Evolutionary conservation across 1,140 invertebrate genomes (phyloP).

Genomic region (Trigoniulus corallinus): DNA sequence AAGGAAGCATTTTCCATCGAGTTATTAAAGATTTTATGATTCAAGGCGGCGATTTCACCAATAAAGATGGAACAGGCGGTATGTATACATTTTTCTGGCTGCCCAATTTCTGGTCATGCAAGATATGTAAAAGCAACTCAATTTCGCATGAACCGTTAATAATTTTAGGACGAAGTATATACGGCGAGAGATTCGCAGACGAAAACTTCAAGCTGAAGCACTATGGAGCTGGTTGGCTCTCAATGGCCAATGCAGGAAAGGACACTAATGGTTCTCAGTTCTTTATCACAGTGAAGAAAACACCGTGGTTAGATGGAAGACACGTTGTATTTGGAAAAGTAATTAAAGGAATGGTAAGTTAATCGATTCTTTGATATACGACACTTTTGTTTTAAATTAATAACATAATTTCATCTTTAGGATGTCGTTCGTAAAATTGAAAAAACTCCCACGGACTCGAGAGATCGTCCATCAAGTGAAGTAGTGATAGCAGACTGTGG

Average conservation of each 20-base stretch:
- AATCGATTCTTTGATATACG: no score
- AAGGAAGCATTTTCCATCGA: slow-evolving; percentile 35
- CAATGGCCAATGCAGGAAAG: slow-evolving; percentile 91
- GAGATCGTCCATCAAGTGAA: slow-evolving; percentile 46
- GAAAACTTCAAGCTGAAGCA: slow-evolving; percentile 80
- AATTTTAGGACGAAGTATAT: slow-evolving; percentile 65
- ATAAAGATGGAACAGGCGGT: slow-evolving; percentile 81
- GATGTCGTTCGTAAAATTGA: slow-evolving; percentile 71
- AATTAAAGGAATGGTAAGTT: slow-evolving; percentile 73
- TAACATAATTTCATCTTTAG: slow-evolving; percentile 19
- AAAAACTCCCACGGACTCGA: slow-evolving; percentile 50
- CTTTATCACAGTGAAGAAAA: slow-evolving; percentile 84
- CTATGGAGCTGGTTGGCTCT: slow-evolving; percentile 40
- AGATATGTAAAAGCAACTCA: not conserved
- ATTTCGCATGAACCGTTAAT: slow-evolving; percentile 9
- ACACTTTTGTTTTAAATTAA: slow-evolving; percentile 3
- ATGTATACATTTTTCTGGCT: slow-evolving; percentile 17
- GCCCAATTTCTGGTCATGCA: not conserved
- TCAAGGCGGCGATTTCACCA: slow-evolving; percentile 80
- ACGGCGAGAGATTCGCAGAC: slow-evolving; percentile 81
- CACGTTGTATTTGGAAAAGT: slow-evolving; percentile 42
- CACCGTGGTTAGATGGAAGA: slow-evolving; percentile 79
- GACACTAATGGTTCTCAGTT: slow-evolving; percentile 98
- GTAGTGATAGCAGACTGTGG: slow-evolving; percentile 54
- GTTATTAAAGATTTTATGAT: slow-evolving; percentile 79